A percentile compares a stretch with the other conserved stretches of the same genome.
phyloP scores from a whole-genome alignment of 2,888 invertebrate species.

The Salpingus planirostris region DNA sequence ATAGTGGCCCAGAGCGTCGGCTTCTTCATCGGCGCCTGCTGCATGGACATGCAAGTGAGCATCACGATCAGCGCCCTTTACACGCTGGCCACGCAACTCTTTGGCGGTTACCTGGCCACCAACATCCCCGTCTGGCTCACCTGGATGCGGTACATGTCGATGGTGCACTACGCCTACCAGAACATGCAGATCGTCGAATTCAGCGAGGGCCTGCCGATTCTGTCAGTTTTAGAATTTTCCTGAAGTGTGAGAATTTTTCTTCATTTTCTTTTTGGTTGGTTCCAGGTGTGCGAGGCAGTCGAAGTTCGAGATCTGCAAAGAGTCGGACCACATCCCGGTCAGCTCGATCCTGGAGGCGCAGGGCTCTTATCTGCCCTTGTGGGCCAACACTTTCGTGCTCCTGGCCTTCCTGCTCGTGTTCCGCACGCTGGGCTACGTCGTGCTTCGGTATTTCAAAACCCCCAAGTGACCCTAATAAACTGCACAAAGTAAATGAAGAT shows the following conservation, averaged over 20 bases:
- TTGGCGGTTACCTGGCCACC: conserved; percentile 66
- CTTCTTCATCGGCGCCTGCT: conserved; percentile 68
- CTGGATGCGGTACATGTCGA: conserved; percentile 66
- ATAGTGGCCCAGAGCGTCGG: conserved; percentile 71
- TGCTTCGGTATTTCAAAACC: conserved; percentile 59
- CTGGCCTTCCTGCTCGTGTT: conserved; percentile 62
- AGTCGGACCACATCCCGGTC: conserved; percentile 54
- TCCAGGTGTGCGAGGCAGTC: conserved; percentile 60
- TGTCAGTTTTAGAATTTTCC: conserved; percentile 44
- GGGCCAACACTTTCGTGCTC: conserved; percentile 65
- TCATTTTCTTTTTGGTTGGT: conserved; percentile 9
- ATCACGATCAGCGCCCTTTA: conserved; percentile 69
- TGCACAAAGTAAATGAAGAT: too few species aligned
- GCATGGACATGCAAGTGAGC: conserved; percentile 68
- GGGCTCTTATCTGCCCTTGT: conserved; percentile 55
- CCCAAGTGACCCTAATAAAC: conserved; percentile 47
- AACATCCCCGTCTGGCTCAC: conserved; percentile 64
- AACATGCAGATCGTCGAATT: conserved; percentile 76
- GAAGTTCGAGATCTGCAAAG: conserved; percentile 54
- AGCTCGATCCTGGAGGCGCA: conserved; percentile 58
- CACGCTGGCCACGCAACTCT: conserved; percentile 66
- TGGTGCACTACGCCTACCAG: conserved; percentile 73
- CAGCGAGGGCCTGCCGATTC: conserved; percentile 56
- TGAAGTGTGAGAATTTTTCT: too few species aligned
- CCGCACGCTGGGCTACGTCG: conserved; percentile 62